Evolutionary conservation across 2,888 invertebrate genomes (phyloP).

Genomic region (Heteromyza rotundicornis): DNA sequence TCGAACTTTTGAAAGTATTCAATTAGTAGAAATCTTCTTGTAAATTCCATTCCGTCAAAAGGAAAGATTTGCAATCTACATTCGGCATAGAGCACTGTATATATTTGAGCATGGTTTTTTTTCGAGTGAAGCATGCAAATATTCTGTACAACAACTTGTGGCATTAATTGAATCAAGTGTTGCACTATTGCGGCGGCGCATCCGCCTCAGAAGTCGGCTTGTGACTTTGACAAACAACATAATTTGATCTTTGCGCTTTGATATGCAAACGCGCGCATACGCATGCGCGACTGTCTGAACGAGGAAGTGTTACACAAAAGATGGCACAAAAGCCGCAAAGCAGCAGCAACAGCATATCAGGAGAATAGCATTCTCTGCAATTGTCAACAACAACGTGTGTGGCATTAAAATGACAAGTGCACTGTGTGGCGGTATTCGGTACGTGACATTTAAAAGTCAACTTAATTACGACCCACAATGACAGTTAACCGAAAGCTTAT

Average conservation of each 20-base stretch:
- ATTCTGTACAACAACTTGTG: not conserved
- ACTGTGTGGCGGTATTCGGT: not conserved
- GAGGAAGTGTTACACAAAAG: not conserved
- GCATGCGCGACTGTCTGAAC: not conserved
- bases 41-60: too few relatives aligned
- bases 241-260: conserved; percentile 52
- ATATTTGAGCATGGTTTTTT: too few relatives aligned
- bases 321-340: not conserved
- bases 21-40: too few relatives aligned
- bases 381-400: not conserved
- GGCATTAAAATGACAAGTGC: not conserved
- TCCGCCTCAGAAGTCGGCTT: not conserved
- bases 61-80: too few relatives aligned
- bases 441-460: not conserved
- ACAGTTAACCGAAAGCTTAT: too few relatives aligned
- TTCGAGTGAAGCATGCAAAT: too few relatives aligned
- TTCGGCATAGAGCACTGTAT: too few relatives aligned
- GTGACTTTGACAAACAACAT: not conserved
- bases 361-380: not conserved
- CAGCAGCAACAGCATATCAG: too few relatives aligned
- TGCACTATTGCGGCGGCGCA: not conserved
- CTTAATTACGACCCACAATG: not conserved
- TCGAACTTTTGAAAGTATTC: too few relatives aligned
- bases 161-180: not conserved
- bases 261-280: conserved; percentile 34